Evolutionary conservation across 2,888 invertebrate species (phyloP).

Genomic region (Globia sparganii): DNA sequence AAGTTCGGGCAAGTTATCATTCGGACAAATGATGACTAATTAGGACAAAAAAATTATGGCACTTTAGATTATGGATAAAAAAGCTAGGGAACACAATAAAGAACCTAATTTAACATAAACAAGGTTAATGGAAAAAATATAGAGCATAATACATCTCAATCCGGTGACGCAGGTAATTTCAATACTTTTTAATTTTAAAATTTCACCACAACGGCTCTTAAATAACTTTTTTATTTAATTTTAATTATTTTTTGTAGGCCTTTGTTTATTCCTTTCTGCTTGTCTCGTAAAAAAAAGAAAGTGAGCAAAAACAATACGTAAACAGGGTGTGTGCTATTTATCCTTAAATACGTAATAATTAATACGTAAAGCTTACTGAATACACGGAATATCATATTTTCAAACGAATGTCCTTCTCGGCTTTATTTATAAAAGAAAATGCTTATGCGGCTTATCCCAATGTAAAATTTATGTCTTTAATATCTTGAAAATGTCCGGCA

Average conservation of each 20-base stretch:
- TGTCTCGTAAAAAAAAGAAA: neutral
- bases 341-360: constrained; percentile 40
- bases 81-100: too few species aligned
- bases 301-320: neutral
- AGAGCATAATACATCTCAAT: constrained; percentile 12
- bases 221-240: neutral
- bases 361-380: constrained; percentile 33
- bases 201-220: neutral
- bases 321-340: neutral
- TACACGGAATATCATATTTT: constrained; percentile 40
- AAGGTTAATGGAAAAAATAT: constrained; percentile 21
- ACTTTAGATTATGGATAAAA: too few species aligned
- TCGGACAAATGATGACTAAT: too few species aligned
- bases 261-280: neutral
- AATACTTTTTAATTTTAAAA: constrained; percentile 1
- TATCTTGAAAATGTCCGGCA: constrained; percentile 54
- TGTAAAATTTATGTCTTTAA: constrained; percentile 65
- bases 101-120: constrained; percentile 31
- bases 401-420: constrained; percentile 48
- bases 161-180: constrained; percentile 8
- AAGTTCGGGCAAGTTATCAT: too few species aligned
- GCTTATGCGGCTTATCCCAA: constrained; percentile 60
- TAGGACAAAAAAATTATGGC: too few species aligned
- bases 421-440: constrained; percentile 61
- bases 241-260: neutral